Evolutionary conservation across 2,888 invertebrate species (phyloP), one percentile per base, ranked within the genome.

Genomic region (Amphipoea lucens): DNA sequence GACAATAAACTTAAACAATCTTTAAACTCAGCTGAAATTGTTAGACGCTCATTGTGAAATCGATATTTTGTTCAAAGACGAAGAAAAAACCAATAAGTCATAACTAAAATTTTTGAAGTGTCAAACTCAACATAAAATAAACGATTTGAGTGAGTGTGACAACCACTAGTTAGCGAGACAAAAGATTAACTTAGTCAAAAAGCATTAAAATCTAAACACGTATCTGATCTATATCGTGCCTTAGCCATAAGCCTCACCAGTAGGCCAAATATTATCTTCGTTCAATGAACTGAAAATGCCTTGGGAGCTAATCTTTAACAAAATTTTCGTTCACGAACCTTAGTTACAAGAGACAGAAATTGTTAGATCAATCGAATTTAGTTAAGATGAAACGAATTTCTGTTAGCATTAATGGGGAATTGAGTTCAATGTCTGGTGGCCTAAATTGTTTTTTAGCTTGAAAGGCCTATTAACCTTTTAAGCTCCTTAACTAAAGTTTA

Each of bases 221-320:
- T 23, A 74, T 54, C 4, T 40, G 36, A 40, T 5, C 4, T 74
- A 67, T 54, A 29, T 57, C 40, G n/a, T 48, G 14, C 14, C 2
- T 63, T 51, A 40, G 7, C 23, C 45, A 17, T 54, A 79, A 57
- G 29, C 36, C n/a, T 48, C 20, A 14, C 14, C 62, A 57, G 36
- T 73, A 66, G 9, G 80, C 12, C 12, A 57, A 51, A 65, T 29
- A 81, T 74, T 36, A 68, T 74, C 29, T 54, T 36, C 72, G 79
- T 77, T 79, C 72, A 79, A 65, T 83, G 73, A 82, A 82, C 86
- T 75, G 36, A 68, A 67, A 67, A 40, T 29, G 29, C n/a, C 48
- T 9, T 40, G 23, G 20, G 36, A 85, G 51, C 62, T 29, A 40
- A 74, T 76, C 51, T 74, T 66, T 76, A 76, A 76, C 57, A 29